phyloP scores from a whole-genome alignment of 2,797 vertebrate genomes.

The Rhinichthys osculus region DNA sequence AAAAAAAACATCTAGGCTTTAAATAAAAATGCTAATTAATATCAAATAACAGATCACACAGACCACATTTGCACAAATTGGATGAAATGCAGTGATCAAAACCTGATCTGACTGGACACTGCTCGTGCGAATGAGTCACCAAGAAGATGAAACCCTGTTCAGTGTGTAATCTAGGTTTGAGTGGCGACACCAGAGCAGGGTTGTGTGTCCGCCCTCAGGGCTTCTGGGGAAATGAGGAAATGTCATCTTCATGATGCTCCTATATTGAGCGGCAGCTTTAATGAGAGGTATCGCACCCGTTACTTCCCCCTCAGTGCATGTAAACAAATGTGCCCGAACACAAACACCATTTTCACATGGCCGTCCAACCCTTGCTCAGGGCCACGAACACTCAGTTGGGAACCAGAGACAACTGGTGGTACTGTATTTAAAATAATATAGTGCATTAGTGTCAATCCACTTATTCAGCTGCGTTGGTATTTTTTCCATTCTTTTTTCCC shows the following conservation, averaged over 20 bases:
- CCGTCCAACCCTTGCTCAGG: conserved; percentile 48
- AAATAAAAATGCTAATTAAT: too few relatives aligned
- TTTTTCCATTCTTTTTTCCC: background rate
- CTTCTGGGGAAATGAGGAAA: conserved; percentile 48
- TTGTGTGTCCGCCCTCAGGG: conserved; percentile 30
- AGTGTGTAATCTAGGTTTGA: conserved; percentile 13
- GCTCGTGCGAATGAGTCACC: conserved; percentile 6
- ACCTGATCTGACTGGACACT: background rate
- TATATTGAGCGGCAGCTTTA: conserved; percentile 17
- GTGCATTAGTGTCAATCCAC: background rate
- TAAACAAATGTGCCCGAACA: background rate
- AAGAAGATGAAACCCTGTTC: background rate
- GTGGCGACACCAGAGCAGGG: background rate
- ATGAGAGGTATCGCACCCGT: conserved; percentile 22
- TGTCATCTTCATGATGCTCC: conserved; percentile 26
- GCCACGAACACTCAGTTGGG: conserved; percentile 65
- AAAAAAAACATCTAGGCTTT: background rate
- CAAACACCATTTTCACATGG: conserved; percentile 15
- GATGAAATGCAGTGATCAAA: background rate
- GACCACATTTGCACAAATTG: background rate
- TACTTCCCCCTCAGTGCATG: conserved; percentile 16
- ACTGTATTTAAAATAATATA: conserved; percentile 70
- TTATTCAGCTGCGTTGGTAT: background rate
- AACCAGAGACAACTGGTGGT: conserved; percentile 72
- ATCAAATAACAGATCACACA: background rate